Percentiles rank a stretch among this genome's conserved stretches.
These are phyloP conservation scores for Chelon auratus DNA, from an alignment of 2,797 vertebrate species.

Conservation along the genomic window DNA sequence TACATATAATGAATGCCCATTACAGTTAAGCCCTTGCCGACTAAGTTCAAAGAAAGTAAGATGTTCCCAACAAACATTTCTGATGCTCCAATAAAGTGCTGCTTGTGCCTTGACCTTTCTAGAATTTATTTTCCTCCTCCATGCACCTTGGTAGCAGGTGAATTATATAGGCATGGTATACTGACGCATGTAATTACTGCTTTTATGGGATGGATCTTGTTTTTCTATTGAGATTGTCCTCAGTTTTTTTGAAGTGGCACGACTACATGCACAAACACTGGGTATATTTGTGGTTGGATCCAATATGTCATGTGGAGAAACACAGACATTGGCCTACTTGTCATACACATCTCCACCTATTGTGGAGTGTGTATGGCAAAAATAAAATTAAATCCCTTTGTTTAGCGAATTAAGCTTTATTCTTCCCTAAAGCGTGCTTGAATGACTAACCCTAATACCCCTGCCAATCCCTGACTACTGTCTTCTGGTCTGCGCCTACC, in stretches of 20 bases:
- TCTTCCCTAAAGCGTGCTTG: constrained; percentile 40
- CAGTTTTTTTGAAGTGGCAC: constrained; percentile 3
- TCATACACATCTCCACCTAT: constrained; percentile 1
- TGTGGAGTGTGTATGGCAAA: neutral
- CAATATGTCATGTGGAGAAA: neutral
- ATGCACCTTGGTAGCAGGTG: no score
- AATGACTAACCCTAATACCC: constrained; percentile 67
- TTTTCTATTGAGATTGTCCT: neutral
- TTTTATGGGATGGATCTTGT: neutral
- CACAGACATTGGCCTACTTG: neutral
- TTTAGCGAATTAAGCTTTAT: constrained; percentile 35
- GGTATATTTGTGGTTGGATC: neutral
- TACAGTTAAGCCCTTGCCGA: no score
- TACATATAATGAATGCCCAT: no score
- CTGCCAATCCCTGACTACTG: constrained; percentile 61
- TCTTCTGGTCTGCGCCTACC: constrained; percentile 64
- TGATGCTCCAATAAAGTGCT: no score
- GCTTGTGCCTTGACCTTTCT: no score
- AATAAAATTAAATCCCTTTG: constrained; percentile 9
- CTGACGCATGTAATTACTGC: no score
- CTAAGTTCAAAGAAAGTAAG: no score
- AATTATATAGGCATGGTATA: no score
- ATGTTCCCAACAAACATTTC: no score
- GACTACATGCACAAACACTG: neutral
- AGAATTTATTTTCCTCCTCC: no score